Percentiles rank a stretch among this genome's conserved stretches.
These are phyloP conservation scores for Rachycentron canadum DNA, from an alignment of 2,797 vertebrate species.

Conservation along the genomic window DNA sequence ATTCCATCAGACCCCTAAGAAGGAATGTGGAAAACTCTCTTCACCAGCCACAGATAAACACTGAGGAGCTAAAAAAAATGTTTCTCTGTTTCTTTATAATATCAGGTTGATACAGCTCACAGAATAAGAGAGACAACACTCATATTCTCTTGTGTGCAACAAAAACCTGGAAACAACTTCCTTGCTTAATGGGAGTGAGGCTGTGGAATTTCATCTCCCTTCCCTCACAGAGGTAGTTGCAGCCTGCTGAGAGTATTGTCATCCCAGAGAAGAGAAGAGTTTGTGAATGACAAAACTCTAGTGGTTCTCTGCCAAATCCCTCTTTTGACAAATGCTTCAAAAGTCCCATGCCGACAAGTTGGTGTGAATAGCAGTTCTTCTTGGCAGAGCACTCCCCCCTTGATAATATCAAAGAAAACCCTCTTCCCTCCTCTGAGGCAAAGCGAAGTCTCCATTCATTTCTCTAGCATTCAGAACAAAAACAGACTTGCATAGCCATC, in stretches of 20 bases:
- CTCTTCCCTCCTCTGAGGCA: conserved; percentile 72
- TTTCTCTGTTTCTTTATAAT: conserved; percentile 12
- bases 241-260: conserved; percentile 71
- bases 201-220: conserved; percentile 46
- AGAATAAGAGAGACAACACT: conserved; percentile 17
- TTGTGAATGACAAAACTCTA: conserved; percentile 81
- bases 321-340: conserved; percentile 82
- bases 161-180: conserved; percentile 25
- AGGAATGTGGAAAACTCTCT: conserved; percentile 64
- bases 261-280: conserved; percentile 61
- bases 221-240: conserved; percentile 41
- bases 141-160: conserved; percentile 20
- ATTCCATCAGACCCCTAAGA: conserved; percentile 75
- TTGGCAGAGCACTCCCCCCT: conserved; percentile 57
- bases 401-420: conserved; percentile 80
- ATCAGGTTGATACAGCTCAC: conserved; percentile 24
- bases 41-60: conserved; percentile 43
- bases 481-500: conserved; percentile 58
- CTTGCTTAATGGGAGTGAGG: conserved; percentile 40
- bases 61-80: conserved; percentile 6
- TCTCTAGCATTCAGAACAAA: conserved; percentile 64
- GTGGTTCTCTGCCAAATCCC: conserved; percentile 80
- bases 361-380: conserved; percentile 80
- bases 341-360: conserved; percentile 77
- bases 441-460: conserved; percentile 74